Conservation (phyloP, 2,797 vertebrate species). For the Chrosomus eos region DNA sequence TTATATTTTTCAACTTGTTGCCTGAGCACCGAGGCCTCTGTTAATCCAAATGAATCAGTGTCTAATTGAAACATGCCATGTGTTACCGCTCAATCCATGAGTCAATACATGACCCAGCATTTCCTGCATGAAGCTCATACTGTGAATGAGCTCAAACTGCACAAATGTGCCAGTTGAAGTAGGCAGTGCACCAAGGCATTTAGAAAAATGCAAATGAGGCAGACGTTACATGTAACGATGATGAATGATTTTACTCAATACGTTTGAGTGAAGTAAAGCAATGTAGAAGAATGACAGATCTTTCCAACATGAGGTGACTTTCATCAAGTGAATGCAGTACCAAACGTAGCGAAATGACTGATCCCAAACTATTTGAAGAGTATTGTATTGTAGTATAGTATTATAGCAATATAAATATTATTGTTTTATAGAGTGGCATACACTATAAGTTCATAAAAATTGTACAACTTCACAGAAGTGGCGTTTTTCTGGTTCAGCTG, state of each 20-base stretch:
- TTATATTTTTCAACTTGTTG: constrained; percentile 11
- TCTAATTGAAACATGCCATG: constrained; percentile 18
- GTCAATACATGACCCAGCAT: constrained; percentile 36
- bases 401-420: too few species aligned
- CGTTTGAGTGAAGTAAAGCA: not conserved
- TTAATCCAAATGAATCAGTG: constrained; percentile 17
- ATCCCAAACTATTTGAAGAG: too few species aligned
- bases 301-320: not conserved
- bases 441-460: not conserved
- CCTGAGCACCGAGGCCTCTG: not conserved
- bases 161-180: constrained; percentile 12
- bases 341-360: not conserved
- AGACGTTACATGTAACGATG: not conserved
- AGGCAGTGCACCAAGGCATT: constrained; percentile 1
- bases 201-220: constrained; percentile 3
- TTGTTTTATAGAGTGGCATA: not conserved
- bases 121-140: constrained; percentile 31
- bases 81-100: constrained; percentile 35
- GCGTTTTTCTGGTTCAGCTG: not conserved
- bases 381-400: too few species aligned
- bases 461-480: not conserved
- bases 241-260: not conserved
- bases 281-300: not conserved
- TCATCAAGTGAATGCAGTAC: not conserved
- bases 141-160: constrained; percentile 8